Conservation (phyloP, 2,888 invertebrate species). For the Flexamia atlantica region DNA sequence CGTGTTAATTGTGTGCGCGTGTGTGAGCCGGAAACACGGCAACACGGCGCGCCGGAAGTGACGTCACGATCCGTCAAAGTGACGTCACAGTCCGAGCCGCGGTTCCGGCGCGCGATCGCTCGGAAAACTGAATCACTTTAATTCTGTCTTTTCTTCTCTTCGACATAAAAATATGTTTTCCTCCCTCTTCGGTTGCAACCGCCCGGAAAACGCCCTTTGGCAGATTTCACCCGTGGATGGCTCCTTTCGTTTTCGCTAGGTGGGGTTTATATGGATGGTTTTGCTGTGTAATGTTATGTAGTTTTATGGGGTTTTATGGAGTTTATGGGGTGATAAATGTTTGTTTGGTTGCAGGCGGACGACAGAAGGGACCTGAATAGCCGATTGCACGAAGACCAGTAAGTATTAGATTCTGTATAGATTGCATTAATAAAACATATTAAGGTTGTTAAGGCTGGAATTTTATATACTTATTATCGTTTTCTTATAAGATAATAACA, state of each 20-base stretch:
- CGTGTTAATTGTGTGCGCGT: conserved; percentile 56
- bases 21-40: conserved; percentile 39
- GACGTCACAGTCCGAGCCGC: conserved; percentile 54
- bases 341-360: conserved; percentile 43
- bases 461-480: no score
- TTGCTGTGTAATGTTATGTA: background rate
- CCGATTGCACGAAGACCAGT: conserved; percentile 53
- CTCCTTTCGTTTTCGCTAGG: background rate
- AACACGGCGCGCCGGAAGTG: conserved; percentile 29
- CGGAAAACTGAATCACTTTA: conserved; percentile 60
- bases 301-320: background rate
- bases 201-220: conserved; percentile 38
- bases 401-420: background rate
- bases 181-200: background rate
- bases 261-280: background rate
- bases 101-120: conserved; percentile 55
- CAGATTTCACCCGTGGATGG: conserved; percentile 31
- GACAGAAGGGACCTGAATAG: conserved; percentile 40
- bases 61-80: conserved; percentile 58
- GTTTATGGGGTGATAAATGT: background rate
- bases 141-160: conserved; percentile 22
- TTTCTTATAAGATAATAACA: no score
- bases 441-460: no score
- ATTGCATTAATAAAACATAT: no score
- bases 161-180: conserved; percentile 55